Base-by-base conservation (phyloP, 1,140 invertebrate genomes). In the Tribolium castaneum region DNA sequence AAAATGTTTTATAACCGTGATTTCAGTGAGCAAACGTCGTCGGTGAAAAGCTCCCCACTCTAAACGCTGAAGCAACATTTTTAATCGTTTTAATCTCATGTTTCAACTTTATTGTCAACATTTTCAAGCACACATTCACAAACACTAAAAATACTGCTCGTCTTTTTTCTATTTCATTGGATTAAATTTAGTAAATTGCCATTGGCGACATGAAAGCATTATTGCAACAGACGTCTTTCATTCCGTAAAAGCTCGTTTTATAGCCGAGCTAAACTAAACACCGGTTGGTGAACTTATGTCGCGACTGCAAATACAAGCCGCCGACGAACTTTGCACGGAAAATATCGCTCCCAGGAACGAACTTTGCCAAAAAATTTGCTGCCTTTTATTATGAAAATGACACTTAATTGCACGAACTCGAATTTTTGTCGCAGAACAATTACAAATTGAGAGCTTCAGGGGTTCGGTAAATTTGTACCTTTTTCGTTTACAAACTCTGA, bases 161-260 rank as follows among this genome's bases (percentile, higher is more conserved):
- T 30, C 51, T 59, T 76, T 62, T 56, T 76, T 50, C 51, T 45
- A 49, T 76, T 76, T 76, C 45, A 66, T 76, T 30, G 52, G 62
- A 76, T 76, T 62, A 66, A 66, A 76, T 77, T 77, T 59, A 71
- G 70, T 45, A 59, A 73, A 78, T 73, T 78, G 76, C 70, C 54
- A 73, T 59, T 54, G 70, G 76, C 66, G 54, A 78, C 76, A 56
- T 73, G 76, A 73, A 70, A 70, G 59, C 76, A 73, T 78, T 70
- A 70, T 59, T 62, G 51, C 51, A 78, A 78, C 70, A 78, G 70
- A 78, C 70, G 76, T 78, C 52, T 70, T 59, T 52, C 52, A 39
- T 59, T 56, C 54, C 70, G 45, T 78, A 78, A 78, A 78, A 78
- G 76, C 76, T 78, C 59, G 59, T 35, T 66, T 78, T 78, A 78